Evolutionary conservation across 2,797 vertebrate genomes (phyloP).

Genomic region (Mormyrops boulengeri): DNA sequence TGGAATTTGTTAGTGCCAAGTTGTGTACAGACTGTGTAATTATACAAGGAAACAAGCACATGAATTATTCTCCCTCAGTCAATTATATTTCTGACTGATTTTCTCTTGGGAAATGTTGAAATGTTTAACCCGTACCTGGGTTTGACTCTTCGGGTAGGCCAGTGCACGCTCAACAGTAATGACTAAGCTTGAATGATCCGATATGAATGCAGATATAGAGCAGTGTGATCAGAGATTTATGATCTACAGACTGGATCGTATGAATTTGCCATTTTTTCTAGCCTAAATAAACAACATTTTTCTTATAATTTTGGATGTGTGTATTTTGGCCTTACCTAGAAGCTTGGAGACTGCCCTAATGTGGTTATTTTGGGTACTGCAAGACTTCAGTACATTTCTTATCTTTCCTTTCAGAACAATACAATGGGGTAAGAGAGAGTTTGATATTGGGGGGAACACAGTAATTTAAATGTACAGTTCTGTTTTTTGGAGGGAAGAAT

Average conservation of each 20-base stretch:
- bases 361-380: background rate
- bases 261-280: background rate
- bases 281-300: background rate
- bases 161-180: background rate
- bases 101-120: background rate
- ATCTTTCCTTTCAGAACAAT: background rate
- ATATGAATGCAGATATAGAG: background rate
- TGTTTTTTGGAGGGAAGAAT: background rate
- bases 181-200: background rate
- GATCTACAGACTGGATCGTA: background rate
- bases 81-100: background rate
- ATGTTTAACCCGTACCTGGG: background rate
- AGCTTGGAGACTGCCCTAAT: background rate
- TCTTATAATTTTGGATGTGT: background rate
- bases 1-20: background rate
- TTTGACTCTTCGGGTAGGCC: background rate
- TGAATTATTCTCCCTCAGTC: background rate
- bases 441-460: background rate
- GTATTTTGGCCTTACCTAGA: background rate
- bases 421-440: background rate
- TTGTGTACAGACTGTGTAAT: background rate
- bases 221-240: background rate
- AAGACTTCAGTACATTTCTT: background rate
- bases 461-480: background rate
- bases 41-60: background rate